A percentile compares a stretch with the other conserved stretches of the same genome.
phyloP scores from a whole-genome alignment of 2,888 invertebrate genomes.

The Synergus itoensis region DNA sequence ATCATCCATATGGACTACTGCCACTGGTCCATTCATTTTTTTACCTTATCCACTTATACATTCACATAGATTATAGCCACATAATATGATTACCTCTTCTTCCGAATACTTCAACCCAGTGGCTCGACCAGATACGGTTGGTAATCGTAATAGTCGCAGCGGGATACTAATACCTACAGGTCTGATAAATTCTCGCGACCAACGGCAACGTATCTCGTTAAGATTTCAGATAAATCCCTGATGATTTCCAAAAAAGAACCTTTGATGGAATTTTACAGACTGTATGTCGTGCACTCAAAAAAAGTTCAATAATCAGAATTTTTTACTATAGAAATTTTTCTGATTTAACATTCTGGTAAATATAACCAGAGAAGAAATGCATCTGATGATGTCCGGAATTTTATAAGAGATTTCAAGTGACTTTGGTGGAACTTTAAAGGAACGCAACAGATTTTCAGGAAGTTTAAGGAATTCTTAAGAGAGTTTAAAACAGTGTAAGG shows the following conservation, averaged over 20 bases:
- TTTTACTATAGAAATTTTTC: too few species aligned
- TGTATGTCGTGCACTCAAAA: not conserved
- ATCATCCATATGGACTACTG: constrained; percentile 1
- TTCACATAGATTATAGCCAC: constrained; percentile 19
- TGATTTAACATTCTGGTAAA: too few species aligned
- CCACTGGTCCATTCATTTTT: constrained; percentile 6
- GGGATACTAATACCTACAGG: constrained; percentile 48
- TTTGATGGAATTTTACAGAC: not conserved
- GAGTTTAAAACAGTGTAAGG: not conserved
- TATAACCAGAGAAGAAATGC: too few species aligned
- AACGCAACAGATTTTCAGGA: too few species aligned
- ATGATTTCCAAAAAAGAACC: constrained; percentile 19
- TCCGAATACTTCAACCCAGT: constrained; percentile 12
- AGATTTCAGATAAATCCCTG: constrained; percentile 25
- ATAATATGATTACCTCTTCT: constrained; percentile 31
- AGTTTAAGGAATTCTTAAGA: too few species aligned
- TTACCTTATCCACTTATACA: constrained; percentile 15
- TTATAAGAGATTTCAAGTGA: too few species aligned
- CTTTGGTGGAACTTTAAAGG: too few species aligned
- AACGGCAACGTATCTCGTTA: constrained; percentile 11
- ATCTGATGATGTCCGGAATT: too few species aligned
- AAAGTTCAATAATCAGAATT: too few species aligned
- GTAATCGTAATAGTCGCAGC: constrained; percentile 45
- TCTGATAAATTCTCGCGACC: constrained; percentile 26
- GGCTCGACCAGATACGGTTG: not conserved